Conservation (phyloP, 2,888 invertebrate genomes). For the Drosophila antonietae region DNA sequence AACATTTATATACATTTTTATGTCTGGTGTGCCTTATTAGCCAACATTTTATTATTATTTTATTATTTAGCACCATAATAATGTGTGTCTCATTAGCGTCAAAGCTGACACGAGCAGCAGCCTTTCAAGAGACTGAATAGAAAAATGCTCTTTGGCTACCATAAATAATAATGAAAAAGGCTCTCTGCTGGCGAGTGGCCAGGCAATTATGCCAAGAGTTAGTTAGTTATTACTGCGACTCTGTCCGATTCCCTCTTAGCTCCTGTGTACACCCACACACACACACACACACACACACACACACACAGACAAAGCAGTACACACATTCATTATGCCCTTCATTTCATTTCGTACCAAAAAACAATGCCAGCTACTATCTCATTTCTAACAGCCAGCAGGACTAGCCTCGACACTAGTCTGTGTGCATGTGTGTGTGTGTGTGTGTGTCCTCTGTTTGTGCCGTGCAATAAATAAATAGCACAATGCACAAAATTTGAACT, state of each 20-base stretch:
- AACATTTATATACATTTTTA: neutral
- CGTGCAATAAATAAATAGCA: slow-evolving; percentile 72
- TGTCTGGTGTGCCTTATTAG: neutral
- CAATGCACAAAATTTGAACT: slow-evolving; percentile 65
- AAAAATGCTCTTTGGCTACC: slow-evolving; percentile 13
- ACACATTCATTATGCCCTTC: slow-evolving; percentile 67
- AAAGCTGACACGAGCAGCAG: slow-evolving; percentile 14
- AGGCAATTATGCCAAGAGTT: slow-evolving; percentile 55
- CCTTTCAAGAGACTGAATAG: slow-evolving; percentile 1
- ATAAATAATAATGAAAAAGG: slow-evolving; percentile 62
- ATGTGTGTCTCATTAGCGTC: slow-evolving; percentile 35
- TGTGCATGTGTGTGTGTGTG: neutral
- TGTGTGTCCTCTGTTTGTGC: slow-evolving; percentile 18
- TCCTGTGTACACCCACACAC: slow-evolving; percentile 34
- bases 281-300: slow-evolving; percentile 21
- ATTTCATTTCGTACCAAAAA: slow-evolving; percentile 68
- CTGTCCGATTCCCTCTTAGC: slow-evolving; percentile 37
- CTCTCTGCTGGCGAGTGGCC: slow-evolving; percentile 13
- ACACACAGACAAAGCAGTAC: slow-evolving; percentile 43
- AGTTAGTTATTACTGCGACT: slow-evolving; percentile 66
- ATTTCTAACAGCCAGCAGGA: slow-evolving; percentile 56
- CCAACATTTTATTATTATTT: neutral
- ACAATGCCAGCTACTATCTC: slow-evolving; percentile 74
- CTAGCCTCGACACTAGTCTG: slow-evolving; percentile 7
- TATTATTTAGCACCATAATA: slow-evolving; percentile 5